A percentile compares a stretch with the other conserved stretches of the same genome.
Evolutionary conservation across 30 jellyfish, hydroid and myxozoan species (phyloP).

Genomic region (Aurelia sp.): DNA sequence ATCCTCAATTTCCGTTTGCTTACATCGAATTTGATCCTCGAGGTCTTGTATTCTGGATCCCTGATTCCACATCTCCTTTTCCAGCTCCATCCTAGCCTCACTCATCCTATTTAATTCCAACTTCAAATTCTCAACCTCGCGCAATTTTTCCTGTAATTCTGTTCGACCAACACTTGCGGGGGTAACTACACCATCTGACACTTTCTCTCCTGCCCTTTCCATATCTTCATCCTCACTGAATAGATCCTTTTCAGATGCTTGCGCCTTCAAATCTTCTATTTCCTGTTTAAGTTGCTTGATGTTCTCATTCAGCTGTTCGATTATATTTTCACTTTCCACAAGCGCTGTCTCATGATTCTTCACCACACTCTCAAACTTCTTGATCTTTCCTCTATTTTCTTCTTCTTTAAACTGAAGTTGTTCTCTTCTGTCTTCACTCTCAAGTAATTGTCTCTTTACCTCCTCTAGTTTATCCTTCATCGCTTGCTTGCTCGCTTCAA

Average conservation of each 20-base stretch:
- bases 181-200: too few species aligned
- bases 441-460: constrained; percentile 41
- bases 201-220: too few species aligned
- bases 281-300: neutral
- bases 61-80: neutral
- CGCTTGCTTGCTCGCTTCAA: neutral
- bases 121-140: neutral
- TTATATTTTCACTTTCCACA: constrained; percentile 69
- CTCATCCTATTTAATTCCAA: neutral
- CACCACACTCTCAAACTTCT: constrained; percentile 34
- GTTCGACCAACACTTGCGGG: too few species aligned
- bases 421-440: constrained; percentile 66
- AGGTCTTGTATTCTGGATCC: neutral
- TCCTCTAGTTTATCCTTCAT: constrained; percentile 29
- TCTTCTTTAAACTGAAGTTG: constrained; percentile 77
- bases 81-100: neutral
- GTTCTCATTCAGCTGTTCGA: constrained; percentile 74
- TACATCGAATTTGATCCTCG: neutral
- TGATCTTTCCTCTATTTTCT: constrained; percentile 42
- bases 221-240: neutral
- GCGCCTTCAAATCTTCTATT: constrained; percentile 31
- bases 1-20: constrained; percentile 17
- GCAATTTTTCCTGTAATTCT: too few species aligned
- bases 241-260: neutral
- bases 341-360: constrained; percentile 76